Evolutionary conservation across 1,140 invertebrate genomes (phyloP).

Genomic region (Vollenhovia emeryi): DNA sequence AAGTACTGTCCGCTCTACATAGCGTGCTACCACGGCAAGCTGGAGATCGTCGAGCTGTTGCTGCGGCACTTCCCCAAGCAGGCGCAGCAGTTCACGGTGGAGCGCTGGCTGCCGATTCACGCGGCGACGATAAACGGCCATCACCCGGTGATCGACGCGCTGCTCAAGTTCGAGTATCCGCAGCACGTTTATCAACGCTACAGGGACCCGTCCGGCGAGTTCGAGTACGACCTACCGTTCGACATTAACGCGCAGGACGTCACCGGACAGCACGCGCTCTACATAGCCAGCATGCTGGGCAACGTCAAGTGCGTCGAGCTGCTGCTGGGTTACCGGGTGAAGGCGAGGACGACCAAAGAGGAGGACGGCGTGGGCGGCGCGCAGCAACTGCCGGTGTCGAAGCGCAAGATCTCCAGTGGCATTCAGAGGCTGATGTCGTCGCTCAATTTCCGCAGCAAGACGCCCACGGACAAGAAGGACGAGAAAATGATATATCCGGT

Average conservation of each 20-base stretch:
- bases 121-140: conserved; percentile 96
- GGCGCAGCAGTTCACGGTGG: conserved; percentile 93
- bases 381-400: conserved; percentile 85
- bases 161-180: conserved; percentile 95
- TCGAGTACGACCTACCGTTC: conserved; percentile 94
- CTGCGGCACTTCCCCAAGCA: conserved; percentile 90
- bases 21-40: conserved; percentile 94
- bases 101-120: conserved; percentile 96
- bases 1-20: conserved; percentile 97
- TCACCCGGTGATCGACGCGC: conserved; percentile 89
- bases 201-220: conserved; percentile 90
- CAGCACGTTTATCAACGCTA: conserved; percentile 86
- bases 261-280: conserved; percentile 95
- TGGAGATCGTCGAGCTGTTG: conserved; percentile 92
- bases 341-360: conserved; percentile 87
- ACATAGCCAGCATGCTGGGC: conserved; percentile 94
- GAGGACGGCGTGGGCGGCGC: conserved; percentile 77
- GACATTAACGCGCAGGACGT: conserved; percentile 96
- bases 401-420: conserved; percentile 92
- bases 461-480: conserved; percentile 83
- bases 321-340: conserved; percentile 91
- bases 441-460: conserved; percentile 87
- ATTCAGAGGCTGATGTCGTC: conserved; percentile 95
- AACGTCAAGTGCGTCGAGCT: conserved; percentile 93
- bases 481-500: conserved; percentile 89